Percentiles rank a stretch among this genome's conserved stretches.
Conservation (phyloP, 2,888 invertebrate species). For the Orchesellides sinensis region DNA sequence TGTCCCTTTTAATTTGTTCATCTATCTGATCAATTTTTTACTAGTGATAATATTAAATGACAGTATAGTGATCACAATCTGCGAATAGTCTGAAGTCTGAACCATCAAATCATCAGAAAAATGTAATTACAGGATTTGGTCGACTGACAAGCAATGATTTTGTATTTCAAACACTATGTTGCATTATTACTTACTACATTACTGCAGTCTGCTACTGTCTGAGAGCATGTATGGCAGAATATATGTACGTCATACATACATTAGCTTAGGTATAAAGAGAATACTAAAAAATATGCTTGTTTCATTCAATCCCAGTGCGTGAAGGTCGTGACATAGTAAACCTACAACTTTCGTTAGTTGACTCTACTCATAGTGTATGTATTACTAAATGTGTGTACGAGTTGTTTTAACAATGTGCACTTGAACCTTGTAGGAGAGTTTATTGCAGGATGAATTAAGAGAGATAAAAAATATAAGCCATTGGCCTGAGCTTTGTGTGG, state of each 20-base stretch:
- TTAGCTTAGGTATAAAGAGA: slow-evolving; percentile 5
- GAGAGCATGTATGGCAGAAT: neutral
- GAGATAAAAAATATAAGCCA: neutral
- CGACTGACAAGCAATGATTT: neutral
- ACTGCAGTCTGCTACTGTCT: neutral
- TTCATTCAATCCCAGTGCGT: slow-evolving; percentile 25
- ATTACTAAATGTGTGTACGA: neutral
- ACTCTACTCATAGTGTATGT: neutral
- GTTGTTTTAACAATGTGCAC: neutral
- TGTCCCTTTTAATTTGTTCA: neutral
- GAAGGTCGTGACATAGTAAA: slow-evolving; percentile 48
- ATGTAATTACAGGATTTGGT: slow-evolving; percentile 21
- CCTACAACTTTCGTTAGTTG: slow-evolving; percentile 23
- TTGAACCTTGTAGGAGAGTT: slow-evolving; percentile 7
- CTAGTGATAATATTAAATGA: neutral
- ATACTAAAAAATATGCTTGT: neutral
- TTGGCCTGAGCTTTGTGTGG: slow-evolving; percentile 22
- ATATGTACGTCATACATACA: slow-evolving; percentile 4
- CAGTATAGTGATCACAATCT: neutral
- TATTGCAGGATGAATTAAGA: neutral
- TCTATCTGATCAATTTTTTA: neutral
- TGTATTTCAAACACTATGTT: slow-evolving; percentile 7
- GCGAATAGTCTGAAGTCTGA: neutral
- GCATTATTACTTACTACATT: neutral
- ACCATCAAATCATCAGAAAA: neutral